Evolutionary conservation across 2,888 invertebrate species (phyloP).

Genomic region (Folsomia candida): DNA sequence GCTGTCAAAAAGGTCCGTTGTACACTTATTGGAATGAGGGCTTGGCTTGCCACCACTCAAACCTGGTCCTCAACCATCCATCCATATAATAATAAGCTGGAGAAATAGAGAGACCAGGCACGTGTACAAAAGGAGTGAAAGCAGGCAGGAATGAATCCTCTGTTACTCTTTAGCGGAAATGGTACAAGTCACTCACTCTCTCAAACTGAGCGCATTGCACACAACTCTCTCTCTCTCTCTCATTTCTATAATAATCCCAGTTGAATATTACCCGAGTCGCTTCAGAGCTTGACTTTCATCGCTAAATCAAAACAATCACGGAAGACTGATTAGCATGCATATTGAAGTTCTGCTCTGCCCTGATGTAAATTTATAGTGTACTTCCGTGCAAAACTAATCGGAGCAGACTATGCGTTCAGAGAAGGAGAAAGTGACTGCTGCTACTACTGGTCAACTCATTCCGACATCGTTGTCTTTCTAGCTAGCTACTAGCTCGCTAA

Average conservation of each 20-base stretch:
- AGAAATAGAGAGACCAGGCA: too few relatives aligned
- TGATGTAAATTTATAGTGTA: not conserved
- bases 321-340: slow-evolving; percentile 10
- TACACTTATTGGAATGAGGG: slow-evolving; percentile 5
- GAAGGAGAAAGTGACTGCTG: not conserved
- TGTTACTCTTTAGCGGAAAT: slow-evolving; percentile 12
- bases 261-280: not conserved
- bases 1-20: slow-evolving; percentile 10
- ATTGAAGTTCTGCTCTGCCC: not conserved
- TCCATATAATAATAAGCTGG: not conserved
- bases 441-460: not conserved
- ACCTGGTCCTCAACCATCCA: not conserved
- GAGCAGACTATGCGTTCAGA: not conserved
- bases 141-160: not conserved
- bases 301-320: not conserved
- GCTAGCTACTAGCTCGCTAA: not conserved
- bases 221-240: not conserved
- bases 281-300: not conserved
- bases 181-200: slow-evolving; percentile 5
- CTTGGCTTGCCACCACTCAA: not conserved
- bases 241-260: not conserved
- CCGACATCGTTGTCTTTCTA: too few relatives aligned
- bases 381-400: not conserved
- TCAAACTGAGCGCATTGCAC: not conserved
- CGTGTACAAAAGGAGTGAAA: not conserved